Evolutionary conservation across 2,797 vertebrate genomes (phyloP).

Genomic region (Enoplosus armatus): DNA sequence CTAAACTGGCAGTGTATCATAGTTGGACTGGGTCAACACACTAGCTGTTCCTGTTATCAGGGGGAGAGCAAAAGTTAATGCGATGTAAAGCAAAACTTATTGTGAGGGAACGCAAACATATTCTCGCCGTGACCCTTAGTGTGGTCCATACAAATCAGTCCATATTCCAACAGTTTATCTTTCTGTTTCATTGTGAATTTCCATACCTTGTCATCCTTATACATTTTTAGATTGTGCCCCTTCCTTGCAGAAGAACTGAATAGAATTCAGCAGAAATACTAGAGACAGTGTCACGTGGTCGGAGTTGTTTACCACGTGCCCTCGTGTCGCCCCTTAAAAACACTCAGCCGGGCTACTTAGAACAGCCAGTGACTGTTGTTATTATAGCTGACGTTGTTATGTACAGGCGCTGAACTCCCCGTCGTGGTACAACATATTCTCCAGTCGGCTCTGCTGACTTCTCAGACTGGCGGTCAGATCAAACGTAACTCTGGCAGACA

Average conservation of each 20-base stretch:
- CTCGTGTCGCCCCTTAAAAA: slow-evolving; percentile 32
- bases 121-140: no score
- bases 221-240: no score
- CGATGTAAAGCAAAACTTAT: no score
- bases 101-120: no score
- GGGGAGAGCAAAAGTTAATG: no score
- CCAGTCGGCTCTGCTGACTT: background rate
- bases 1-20: no score
- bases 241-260: background rate
- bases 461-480: slow-evolving; percentile 1
- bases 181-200: background rate
- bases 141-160: no score
- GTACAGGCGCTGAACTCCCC: background rate
- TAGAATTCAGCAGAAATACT: background rate
- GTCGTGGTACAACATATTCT: background rate
- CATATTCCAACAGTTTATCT: background rate
- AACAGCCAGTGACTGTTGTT: slow-evolving; percentile 12
- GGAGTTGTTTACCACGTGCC: slow-evolving; percentile 58
- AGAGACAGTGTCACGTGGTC: slow-evolving; percentile 41
- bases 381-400: slow-evolving; percentile 21
- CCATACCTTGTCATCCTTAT: no score
- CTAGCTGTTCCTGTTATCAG: no score
- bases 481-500: background rate
- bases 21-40: no score
- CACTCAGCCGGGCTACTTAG: background rate